Conservation (phyloP, 2,888 invertebrate species). For the Philereme transversata region DNA sequence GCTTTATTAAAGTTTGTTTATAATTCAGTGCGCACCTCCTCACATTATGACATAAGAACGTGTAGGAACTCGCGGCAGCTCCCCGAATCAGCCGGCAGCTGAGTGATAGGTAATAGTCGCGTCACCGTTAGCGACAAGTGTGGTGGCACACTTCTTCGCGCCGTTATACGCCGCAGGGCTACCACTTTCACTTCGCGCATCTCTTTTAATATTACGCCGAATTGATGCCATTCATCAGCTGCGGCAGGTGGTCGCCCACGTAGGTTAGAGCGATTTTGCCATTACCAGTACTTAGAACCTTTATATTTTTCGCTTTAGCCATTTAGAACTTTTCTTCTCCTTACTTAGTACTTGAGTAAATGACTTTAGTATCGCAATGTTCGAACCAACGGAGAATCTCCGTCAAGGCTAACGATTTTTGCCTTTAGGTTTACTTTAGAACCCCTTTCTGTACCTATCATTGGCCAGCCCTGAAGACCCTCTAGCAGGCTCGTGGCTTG, state of each 20-base stretch:
- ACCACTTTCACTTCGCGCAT: conserved; percentile 33
- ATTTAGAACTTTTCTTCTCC: no score
- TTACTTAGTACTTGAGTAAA: no score
- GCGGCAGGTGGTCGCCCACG: conserved; percentile 5
- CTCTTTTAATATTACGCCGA: conserved; percentile 21
- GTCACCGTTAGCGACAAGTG: conserved; percentile 51
- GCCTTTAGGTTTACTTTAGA: not conserved
- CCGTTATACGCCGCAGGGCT: conserved; percentile 49
- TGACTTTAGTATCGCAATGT: no score
- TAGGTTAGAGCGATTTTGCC: no score
- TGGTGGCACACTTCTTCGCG: conserved; percentile 48
- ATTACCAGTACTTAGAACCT: no score
- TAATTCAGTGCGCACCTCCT: no score
- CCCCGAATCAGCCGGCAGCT: not conserved
- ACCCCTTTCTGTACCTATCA: not conserved
- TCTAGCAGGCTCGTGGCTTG: conserved; percentile 26
- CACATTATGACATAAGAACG: no score
- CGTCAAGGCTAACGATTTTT: not conserved
- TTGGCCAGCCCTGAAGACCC: conserved; percentile 10
- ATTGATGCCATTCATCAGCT: conserved; percentile 29
- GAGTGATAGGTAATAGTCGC: conserved; percentile 16
- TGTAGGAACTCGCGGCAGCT: no score
- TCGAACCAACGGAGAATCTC: no score
- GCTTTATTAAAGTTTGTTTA: no score
- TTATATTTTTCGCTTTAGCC: no score